Evolutionary conservation across 2,888 invertebrate species (phyloP), one percentile per base, ranked within the genome.

Genomic region (Cephus pygmeus): DNA sequence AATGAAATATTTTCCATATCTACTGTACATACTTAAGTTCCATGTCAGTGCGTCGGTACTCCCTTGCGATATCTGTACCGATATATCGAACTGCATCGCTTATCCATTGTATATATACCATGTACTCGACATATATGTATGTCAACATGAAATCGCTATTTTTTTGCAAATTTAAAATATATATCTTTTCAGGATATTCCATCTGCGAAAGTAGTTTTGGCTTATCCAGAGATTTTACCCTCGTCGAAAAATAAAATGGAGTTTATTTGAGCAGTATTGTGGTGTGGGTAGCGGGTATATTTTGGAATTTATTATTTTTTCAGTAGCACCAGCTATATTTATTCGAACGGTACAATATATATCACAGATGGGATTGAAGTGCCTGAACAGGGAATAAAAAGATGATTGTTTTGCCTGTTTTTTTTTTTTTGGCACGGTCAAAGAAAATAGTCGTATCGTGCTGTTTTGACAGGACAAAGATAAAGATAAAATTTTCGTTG

Each of bases 401-500:
- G 36, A 36, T 15, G 12, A 36, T 36, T 36, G 36, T 12, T 36
- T 36, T 36, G 36, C 36, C 3, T 12, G 12, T 1, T 11, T 12
- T 35, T 1, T 11, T 12, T 35, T 35, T 36, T 36, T 36, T 36
- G 4, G 1, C 36, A 12, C 1, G 12, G 36, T 4, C 12, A 36
- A 15, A 4, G 36, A 36, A 36, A 40, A 15, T 15, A 15, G 40
- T 15, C 15, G 4, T 15, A 40, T 40, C 40, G 40, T 15, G 15
- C 40, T 40, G 40, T 15, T 40, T 40, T 40, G 40, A 40, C 40
- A 15, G 40, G 15, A 15, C 15, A 15, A 30, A 75, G 34, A 40
- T 12, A 34, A 68, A 15, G 80, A 83, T 83, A 81, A 76, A 81
- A 74, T 76, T 73, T n/a, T 31, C 69, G 23, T n/a, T 12, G 6